Percentiles rank a stretch among this genome's conserved stretches.
These are phyloP conservation scores for Corydoras maculifer DNA, from an alignment of 2,113 vertebrate genomes.

Conservation along the genomic window DNA sequence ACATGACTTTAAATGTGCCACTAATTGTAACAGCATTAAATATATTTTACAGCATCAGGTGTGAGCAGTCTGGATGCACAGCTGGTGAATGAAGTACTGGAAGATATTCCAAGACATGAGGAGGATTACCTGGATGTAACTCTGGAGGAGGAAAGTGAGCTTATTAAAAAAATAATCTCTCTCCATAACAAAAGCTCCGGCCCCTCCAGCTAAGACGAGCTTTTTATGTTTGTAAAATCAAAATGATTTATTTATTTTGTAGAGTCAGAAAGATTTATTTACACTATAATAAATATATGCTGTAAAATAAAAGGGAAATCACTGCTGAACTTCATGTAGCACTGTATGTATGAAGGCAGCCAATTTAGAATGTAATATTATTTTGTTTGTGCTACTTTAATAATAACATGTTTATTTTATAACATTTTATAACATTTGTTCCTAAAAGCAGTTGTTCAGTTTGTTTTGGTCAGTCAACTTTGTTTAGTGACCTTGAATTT, in stretches of 20 bases:
- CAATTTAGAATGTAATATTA: not conserved
- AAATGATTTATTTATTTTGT: not conserved
- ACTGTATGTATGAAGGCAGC: too few species aligned
- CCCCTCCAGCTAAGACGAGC: slow-evolving; percentile 32
- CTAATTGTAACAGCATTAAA: too few species aligned
- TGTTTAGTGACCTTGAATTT: not conserved
- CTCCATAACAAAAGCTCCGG: slow-evolving; percentile 42
- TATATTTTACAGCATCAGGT: slow-evolving; percentile 66
- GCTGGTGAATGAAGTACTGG: slow-evolving; percentile 82
- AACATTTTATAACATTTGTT: too few species aligned
- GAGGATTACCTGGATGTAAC: slow-evolving; percentile 94
- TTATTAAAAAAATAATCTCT: slow-evolving; percentile 75
- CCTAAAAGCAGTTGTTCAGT: too few species aligned
- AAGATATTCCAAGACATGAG: slow-evolving; percentile 87
- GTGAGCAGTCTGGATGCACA: slow-evolving; percentile 72
- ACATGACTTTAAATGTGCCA: too few species aligned
- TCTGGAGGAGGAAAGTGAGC: slow-evolving; percentile 82
- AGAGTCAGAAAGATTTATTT: not conserved
- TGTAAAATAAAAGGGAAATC: too few species aligned
- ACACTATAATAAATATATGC: not conserved
- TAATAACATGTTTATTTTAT: too few species aligned
- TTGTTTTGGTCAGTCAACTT: too few species aligned
- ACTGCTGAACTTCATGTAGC: too few species aligned
- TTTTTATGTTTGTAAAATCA: too few species aligned
- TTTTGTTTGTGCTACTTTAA: not conserved